These are phyloP conservation scores for Andricus curvator DNA, from an alignment of 2,888 invertebrate species.

Conservation along the genomic window DNA sequence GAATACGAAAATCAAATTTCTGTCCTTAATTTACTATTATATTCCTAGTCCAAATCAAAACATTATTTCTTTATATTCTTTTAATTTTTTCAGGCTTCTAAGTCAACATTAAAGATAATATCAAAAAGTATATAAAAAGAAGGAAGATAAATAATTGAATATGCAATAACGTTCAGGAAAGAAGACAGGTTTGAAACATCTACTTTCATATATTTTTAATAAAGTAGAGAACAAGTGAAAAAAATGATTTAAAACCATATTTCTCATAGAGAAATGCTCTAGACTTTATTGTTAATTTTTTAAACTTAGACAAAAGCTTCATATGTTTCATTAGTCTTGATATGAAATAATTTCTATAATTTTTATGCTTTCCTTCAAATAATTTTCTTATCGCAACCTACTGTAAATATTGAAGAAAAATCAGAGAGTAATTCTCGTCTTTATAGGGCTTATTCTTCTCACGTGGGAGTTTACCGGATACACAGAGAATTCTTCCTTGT, in stretches of 20 bases:
- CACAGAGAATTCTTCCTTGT: constrained; percentile 48
- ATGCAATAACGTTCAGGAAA: too few species aligned
- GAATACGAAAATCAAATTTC: constrained; percentile 35
- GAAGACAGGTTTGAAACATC: neutral
- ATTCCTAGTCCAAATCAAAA: neutral
- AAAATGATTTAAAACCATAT: neutral
- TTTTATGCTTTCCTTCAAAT: neutral
- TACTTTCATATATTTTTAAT: neutral
- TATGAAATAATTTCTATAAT: neutral
- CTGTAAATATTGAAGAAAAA: too few species aligned
- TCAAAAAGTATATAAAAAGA: too few species aligned
- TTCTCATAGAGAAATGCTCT: too few species aligned
- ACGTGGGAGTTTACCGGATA: constrained; percentile 65
- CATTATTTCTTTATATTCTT: neutral
- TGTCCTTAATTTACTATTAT: neutral
- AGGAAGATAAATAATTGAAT: too few species aligned
- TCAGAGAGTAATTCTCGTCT: neutral
- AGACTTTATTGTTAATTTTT: too few species aligned
- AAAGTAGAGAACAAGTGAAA: too few species aligned
- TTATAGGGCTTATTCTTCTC: constrained; percentile 53
- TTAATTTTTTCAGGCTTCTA: neutral
- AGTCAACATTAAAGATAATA: too few species aligned
- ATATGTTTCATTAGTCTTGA: too few species aligned
- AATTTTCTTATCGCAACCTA: neutral
- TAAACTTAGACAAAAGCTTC: too few species aligned